Conservation (phyloP, 2,888 invertebrate genomes). For the Chrysolina haemoptera region DNA sequence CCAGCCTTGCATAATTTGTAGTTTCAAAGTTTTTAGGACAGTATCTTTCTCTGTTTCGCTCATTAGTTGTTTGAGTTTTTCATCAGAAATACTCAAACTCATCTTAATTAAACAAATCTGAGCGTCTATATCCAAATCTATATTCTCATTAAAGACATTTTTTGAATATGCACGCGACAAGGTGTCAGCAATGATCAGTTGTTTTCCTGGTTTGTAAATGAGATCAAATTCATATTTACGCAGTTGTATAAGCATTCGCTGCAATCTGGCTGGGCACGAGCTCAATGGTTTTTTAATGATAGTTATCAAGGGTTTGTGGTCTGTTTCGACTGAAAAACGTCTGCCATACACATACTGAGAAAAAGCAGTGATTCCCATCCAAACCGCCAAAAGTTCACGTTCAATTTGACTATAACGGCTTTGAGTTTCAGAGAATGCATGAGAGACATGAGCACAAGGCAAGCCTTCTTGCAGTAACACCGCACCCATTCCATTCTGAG, state of each 20-base stretch:
- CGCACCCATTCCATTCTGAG: constrained; percentile 48
- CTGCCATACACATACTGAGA: constrained; percentile 49
- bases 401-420: constrained; percentile 37
- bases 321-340: constrained; percentile 47
- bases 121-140: constrained; percentile 36
- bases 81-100: constrained; percentile 21
- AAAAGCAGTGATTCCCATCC: constrained; percentile 47
- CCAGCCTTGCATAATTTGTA: constrained; percentile 54
- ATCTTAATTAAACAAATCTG: constrained; percentile 36
- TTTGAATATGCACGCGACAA: constrained; percentile 37
- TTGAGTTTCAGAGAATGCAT: constrained; percentile 36
- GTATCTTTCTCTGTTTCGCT: constrained; percentile 41
- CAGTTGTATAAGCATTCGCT: constrained; percentile 40
- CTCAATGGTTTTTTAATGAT: constrained; percentile 41
- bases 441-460: constrained; percentile 53
- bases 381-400: constrained; percentile 49
- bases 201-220: constrained; percentile 37
- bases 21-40: constrained; percentile 49
- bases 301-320: constrained; percentile 52
- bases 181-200: constrained; percentile 42
- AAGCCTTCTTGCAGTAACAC: constrained; percentile 43
- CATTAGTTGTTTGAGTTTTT: constrained; percentile 36
- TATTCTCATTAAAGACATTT: constrained; percentile 29
- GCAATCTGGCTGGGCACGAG: constrained; percentile 36
- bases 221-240: constrained; percentile 41